Evolutionary conservation across 2,888 invertebrate genomes (phyloP).

Genomic region (Drosophila gaucha): DNA sequence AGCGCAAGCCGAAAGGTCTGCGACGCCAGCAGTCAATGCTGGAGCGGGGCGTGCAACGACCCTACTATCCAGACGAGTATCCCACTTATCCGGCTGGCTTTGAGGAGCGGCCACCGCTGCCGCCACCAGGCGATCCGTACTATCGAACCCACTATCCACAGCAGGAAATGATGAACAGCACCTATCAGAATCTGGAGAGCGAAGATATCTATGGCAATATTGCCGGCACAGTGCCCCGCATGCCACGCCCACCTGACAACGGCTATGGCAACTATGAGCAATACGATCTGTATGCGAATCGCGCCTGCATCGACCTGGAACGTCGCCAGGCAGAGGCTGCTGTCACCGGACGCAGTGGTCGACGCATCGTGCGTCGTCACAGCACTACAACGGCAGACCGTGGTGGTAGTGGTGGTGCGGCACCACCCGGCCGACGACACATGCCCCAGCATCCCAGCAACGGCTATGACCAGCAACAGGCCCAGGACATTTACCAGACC

Average conservation of each 20-base stretch:
- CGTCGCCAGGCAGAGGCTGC: conserved; percentile 81
- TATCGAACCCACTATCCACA: conserved; percentile 64
- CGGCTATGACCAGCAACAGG: conserved; percentile 23
- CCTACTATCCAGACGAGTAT: conserved; percentile 84
- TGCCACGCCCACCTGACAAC: conserved; percentile 51
- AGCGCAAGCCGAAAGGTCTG: conserved; percentile 81
- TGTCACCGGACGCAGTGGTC: conserved; percentile 54
- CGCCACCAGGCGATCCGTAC: conserved; percentile 63
- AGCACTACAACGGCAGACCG: conserved; percentile 85
- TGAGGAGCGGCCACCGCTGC: conserved; percentile 68
- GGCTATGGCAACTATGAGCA: conserved; percentile 68
- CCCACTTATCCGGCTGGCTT: conserved; percentile 83
- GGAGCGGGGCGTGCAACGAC: conserved; percentile 82
- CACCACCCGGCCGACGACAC: conserved; percentile 48
- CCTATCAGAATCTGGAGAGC: conserved; percentile 83
- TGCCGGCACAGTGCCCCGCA: conserved; percentile 47
- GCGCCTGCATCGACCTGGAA: conserved; percentile 84
- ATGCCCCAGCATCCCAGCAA: conserved; percentile 27
- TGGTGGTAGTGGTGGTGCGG: conserved; percentile 41
- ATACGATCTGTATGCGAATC: conserved; percentile 84
- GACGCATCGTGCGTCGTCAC: conserved; percentile 83
- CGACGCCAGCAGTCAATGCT: conserved; percentile 84
- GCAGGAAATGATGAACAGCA: conserved; percentile 81
- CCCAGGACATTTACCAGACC: conserved; percentile 81
- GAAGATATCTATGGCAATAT: conserved; percentile 84